phyloP scores from a whole-genome alignment of 1,140 invertebrate species.

The Drosophila nebulosa region DNA sequence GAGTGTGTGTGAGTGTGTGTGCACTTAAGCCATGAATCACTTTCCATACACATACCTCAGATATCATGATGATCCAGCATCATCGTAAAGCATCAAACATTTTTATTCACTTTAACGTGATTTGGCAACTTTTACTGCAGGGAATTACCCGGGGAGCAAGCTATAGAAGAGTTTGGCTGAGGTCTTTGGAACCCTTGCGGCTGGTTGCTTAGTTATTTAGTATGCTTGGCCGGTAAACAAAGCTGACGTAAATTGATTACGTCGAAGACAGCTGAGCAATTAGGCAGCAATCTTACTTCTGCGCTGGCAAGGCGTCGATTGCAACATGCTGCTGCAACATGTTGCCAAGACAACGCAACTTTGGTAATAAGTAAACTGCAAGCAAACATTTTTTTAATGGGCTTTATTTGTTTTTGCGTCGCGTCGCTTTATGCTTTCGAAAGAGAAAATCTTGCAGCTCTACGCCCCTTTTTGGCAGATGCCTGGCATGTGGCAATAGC shows the following conservation, averaged over 20 bases:
- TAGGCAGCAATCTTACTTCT: conserved; percentile 5
- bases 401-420: conserved; percentile 28
- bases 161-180: background rate
- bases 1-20: background rate
- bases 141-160: conserved; percentile 25
- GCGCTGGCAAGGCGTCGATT: conserved; percentile 9
- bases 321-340: conserved; percentile 51
- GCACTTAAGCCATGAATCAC: conserved; percentile 39
- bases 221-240: conserved; percentile 31
- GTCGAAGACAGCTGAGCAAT: conserved; percentile 19
- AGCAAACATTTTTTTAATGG: conserved; percentile 50
- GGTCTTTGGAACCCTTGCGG: conserved; percentile 13
- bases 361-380: conserved; percentile 28
- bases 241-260: conserved; percentile 40
- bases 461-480: conserved; percentile 31
- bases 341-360: conserved; percentile 23
- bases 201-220: background rate
- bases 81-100: conserved; percentile 6
- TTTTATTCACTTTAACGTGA: conserved; percentile 31
- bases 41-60: conserved; percentile 1
- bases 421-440: background rate
- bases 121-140: conserved; percentile 29
- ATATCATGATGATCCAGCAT: conserved; percentile 14
- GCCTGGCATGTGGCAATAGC: conserved; percentile 2
- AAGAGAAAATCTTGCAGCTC: conserved; percentile 30